Evolutionary conservation across 2,797 vertebrate genomes (phyloP), one percentile per base, ranked within the genome.

Genomic region (Channa striata): DNA sequence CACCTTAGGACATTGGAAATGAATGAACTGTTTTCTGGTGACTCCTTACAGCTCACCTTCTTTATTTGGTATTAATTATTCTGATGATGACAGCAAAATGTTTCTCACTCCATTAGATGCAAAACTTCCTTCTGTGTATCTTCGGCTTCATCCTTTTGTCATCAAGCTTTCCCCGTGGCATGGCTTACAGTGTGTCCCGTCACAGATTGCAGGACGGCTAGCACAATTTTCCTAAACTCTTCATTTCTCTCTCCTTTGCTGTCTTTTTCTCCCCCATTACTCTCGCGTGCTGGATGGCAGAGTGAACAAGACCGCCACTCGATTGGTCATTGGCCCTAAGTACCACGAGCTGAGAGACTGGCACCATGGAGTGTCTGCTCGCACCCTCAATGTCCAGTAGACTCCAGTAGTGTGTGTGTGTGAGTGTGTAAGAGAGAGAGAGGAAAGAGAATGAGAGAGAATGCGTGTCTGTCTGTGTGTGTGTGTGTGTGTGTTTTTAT

Each of bases 351-450:
- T 99, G 93, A 96, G 97, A 93, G 95, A 99, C 95, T 99, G 97
- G 97, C 97, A 99, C 93, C 98, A 99, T 66, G 97, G 95, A 86
- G 97, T 99, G 92, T 99, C 98, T 85, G 97, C 98, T 91, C 96
- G 96, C 92, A 96, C 96, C 92, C 97, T 99, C 89, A 99, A 99
- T 89, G 97, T 99, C 84, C 95, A 96, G 92, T 98, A 96, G 95
- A 85, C 49, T 62, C 20, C 60, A 51, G 61, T 19, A 71, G 50
- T 68, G 62, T 49, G 37, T 79, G 40, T 61, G 44, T 59, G 61
- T 74, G 53, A 44, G 49, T 53, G 30, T 54, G 56, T 58, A 47
- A n/a, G n/a, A n/a, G n/a, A n/a, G n/a, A n/a, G n/a, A n/a, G n/a
- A n/a, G n/a, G n/a, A n/a, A n/a, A n/a, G n/a, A n/a, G n/a, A n/a